A percentile compares a stretch with the other conserved stretches of the same genome.
Evolutionary conservation across 2,797 vertebrate species (phyloP).

Genomic region (Crax fasciolata): DNA sequence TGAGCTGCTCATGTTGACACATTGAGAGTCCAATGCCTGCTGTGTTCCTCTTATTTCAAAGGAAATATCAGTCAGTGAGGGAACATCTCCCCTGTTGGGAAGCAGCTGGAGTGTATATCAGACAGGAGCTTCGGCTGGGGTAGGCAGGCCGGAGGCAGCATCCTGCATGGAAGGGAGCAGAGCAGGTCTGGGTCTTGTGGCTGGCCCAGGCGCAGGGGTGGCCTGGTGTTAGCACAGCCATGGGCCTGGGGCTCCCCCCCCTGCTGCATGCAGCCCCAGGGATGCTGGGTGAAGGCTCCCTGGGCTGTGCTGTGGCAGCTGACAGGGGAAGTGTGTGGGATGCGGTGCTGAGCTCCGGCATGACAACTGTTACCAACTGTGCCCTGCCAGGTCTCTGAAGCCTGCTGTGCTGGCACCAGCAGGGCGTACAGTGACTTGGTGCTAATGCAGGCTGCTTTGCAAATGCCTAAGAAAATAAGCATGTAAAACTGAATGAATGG

Average conservation of each 20-base stretch:
- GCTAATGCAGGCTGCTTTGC: not conserved
- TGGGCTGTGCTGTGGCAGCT: not conserved
- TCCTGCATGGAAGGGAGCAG: not conserved
- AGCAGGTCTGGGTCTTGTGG: rapidly evolving
- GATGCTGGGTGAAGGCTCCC: not conserved
- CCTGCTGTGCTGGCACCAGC: not conserved
- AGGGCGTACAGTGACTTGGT: not conserved
- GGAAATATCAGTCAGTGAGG: conserved; percentile 19
- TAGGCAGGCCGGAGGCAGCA: not conserved
- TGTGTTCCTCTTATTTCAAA: conserved; percentile 43
- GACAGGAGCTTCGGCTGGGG: not conserved
- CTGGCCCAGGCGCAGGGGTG: not conserved
- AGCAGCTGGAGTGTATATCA: not conserved
- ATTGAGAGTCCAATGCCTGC: not conserved
- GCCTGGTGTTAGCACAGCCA: not conserved
- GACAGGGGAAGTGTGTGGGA: not conserved
- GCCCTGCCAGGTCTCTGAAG: not conserved
- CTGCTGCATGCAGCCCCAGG: rapidly evolving
- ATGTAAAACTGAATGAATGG: not conserved
- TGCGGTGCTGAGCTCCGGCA: rapidly evolving
- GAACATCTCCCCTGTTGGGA: not conserved
- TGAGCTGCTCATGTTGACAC: conserved; percentile 26
- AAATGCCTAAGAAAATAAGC: not conserved
- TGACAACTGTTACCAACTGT: too few relatives aligned
- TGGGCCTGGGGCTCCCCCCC: not conserved